Evolutionary conservation across 2,888 invertebrate species (phyloP), one percentile per base, ranked within the genome.

Genomic region (Melanotus villosus): DNA sequence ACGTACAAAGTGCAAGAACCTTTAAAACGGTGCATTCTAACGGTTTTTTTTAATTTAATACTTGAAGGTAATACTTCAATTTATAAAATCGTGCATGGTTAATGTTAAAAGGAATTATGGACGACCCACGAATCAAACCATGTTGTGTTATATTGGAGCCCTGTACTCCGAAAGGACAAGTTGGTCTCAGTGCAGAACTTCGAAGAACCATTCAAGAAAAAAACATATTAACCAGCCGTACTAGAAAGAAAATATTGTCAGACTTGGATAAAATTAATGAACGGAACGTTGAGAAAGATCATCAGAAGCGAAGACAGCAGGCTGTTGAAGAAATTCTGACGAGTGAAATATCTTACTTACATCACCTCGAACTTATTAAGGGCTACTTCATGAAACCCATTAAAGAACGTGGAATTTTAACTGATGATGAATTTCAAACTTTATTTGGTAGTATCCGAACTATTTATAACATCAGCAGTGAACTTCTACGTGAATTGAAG

Each of bases 291-390:
- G 82, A 82, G 68, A 83, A 77, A 12, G 78, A 82, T 79, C 78
- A 83, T 72, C 78, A 83, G 74, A 77, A 75, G 80, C 73, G 84
- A 78, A 80, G 82, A 65, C 78, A 79, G 57, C 89, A 90, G 83
- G 89, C 91, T 0, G 85, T 92, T 18, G 85, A 89, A 78, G 93
- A 93, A 84, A 89, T 93, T 70, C 85, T 92, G 57, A 88, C 88
- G 10, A 91, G 92, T 6, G 93, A 93, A 84, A 88, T 88, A 66
- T 88, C 89, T 5, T 93, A 93, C 81, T 83, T 93, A 14, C 85
- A 87, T 16, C 92, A 93, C 75, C 81, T 93, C 36, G 90, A 92
- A 80, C 84, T 87, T 18, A 85, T 93, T 6, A 89, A 90, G 83
- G 87, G 89, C 78, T 90, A 82, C 80, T 91, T 91, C 78, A 88